Evolutionary conservation across 2,888 invertebrate species (phyloP).

Genomic region (Apeira syringaria): DNA sequence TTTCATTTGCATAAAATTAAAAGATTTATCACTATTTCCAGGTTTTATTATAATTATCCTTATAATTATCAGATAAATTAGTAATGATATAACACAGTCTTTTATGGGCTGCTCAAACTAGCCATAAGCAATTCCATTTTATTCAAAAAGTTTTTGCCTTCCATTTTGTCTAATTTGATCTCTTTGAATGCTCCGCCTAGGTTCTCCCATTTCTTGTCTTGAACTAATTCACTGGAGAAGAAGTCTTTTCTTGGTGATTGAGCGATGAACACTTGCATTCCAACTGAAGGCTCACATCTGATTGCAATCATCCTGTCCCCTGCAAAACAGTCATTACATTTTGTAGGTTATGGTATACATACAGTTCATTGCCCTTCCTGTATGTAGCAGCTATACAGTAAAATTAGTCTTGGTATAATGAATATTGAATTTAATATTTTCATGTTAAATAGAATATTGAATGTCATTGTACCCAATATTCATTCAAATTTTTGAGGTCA

Average conservation of each 20-base stretch:
- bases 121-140: conserved; percentile 99
- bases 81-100: conserved; percentile 1
- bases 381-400: too few relatives aligned
- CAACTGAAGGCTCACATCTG: conserved; percentile 94
- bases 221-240: conserved; percentile 93
- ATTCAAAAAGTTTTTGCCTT: conserved; percentile 97
- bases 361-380: neutral
- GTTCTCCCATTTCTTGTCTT: conserved; percentile 96
- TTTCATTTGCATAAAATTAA: conserved; percentile 66
- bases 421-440: too few relatives aligned
- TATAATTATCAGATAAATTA: conserved; percentile 52
- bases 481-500: too few relatives aligned
- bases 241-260: conserved; percentile 95
- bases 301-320: conserved; percentile 93
- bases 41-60: conserved; percentile 35
- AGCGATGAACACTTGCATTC: conserved; percentile 94
- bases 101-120: conserved; percentile 89
- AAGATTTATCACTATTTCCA: conserved; percentile 32
- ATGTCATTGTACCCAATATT: too few relatives aligned
- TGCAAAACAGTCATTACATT: conserved; percentile 37
- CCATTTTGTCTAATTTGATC: conserved; percentile 95
- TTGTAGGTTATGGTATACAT: neutral
- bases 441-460: too few relatives aligned
- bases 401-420: too few relatives aligned
- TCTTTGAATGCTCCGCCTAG: conserved; percentile 96